Evolutionary conservation across 2,888 invertebrate genomes (phyloP).

Genomic region (Anorthoa munda): DNA sequence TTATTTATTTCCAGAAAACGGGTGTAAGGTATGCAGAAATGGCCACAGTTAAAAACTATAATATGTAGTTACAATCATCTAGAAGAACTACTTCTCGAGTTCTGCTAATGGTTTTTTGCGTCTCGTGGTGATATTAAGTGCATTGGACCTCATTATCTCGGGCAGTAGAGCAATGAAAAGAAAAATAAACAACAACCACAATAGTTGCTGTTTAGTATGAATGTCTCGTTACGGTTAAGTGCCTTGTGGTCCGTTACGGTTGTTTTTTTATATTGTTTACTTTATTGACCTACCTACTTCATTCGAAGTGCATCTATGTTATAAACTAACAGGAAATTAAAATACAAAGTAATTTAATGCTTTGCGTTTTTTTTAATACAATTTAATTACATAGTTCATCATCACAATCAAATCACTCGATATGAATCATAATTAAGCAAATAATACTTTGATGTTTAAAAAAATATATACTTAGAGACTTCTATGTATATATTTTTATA

Average conservation of each 20-base stretch:
- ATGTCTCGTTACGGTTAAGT: conserved; percentile 7
- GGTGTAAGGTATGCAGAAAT: not conserved
- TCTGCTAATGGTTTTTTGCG: not conserved
- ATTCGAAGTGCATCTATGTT: too few relatives aligned
- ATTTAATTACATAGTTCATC: too few relatives aligned
- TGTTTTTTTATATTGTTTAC: not conserved
- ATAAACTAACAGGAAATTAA: not conserved
- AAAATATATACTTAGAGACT: too few relatives aligned
- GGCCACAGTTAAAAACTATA: not conserved
- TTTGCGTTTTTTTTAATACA: too few relatives aligned
- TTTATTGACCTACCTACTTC: too few relatives aligned
- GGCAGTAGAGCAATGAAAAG: conserved; percentile 30
- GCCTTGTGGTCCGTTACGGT: not conserved
- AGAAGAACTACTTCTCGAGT: not conserved
- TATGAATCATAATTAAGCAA: too few relatives aligned
- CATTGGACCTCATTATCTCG: conserved; percentile 29
- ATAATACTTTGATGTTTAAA: too few relatives aligned
- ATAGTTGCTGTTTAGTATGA: not conserved
- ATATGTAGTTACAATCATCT: not conserved
- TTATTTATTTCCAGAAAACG: not conserved
- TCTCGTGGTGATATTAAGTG: conserved; percentile 34
- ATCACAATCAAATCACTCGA: too few relatives aligned
- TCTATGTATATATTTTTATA: too few relatives aligned
- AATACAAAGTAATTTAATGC: too few relatives aligned
- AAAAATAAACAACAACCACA: conserved; percentile 6